Conservation (phyloP, 2,888 invertebrate genomes). For the Euspilapteryx auroguttella region DNA sequence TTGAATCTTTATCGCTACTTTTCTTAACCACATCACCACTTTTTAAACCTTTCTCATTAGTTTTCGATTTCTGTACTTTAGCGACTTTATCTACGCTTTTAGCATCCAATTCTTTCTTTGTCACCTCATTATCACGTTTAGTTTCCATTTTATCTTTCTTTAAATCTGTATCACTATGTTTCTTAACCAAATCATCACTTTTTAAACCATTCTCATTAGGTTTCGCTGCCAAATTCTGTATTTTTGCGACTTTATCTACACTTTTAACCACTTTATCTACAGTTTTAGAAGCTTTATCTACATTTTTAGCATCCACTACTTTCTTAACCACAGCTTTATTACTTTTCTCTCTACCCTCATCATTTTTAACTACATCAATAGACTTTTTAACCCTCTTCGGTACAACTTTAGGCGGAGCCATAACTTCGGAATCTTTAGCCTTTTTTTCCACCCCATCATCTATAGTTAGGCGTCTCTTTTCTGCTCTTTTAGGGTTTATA, state of each 20-base stretch:
- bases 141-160: too few relatives aligned
- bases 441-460: constrained; percentile 15
- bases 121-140: too few relatives aligned
- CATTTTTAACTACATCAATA: neutral
- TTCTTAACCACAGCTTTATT: neutral
- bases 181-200: constrained; percentile 1
- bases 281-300: neutral
- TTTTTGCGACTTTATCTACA: neutral
- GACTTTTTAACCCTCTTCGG: constrained; percentile 24
- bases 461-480: constrained; percentile 11
- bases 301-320: neutral
- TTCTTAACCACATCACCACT: constrained; percentile 1
- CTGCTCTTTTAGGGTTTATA: neutral
- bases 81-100: constrained; percentile 1
- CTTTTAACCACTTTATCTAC: too few relatives aligned
- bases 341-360: neutral
- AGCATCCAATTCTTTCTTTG: constrained; percentile 3
- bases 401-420: constrained; percentile 36
- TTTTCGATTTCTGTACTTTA: too few relatives aligned
- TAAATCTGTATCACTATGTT: too few relatives aligned
- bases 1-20: too few relatives aligned
- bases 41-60: neutral
- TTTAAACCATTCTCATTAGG: constrained; percentile 13
- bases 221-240: constrained; percentile 9
- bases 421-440: constrained; percentile 16